A percentile compares a stretch with the other conserved stretches of the same genome.
Evolutionary conservation across 2,888 invertebrate genomes (phyloP).

Genomic region (Aphidius colemani): DNA sequence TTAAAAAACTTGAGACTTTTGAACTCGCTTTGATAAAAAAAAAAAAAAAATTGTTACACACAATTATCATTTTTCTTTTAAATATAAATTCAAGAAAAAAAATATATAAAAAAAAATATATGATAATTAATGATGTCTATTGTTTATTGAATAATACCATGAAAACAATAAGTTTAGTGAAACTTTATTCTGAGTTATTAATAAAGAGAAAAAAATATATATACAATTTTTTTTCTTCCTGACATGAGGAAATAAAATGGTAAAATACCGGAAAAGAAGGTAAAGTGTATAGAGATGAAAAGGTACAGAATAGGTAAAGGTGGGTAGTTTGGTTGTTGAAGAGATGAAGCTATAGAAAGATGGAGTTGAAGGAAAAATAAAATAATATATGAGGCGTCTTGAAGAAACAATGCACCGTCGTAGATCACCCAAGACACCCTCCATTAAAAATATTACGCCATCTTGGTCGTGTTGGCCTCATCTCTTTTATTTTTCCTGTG

Average conservation of each 20-base stretch:
- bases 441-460: conserved; percentile 60
- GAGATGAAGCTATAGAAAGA: conserved; percentile 15
- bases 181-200: neutral
- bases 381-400: conserved; percentile 55
- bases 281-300: conserved; percentile 8
- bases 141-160: too few relatives aligned
- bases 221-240: neutral
- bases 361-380: conserved; percentile 33
- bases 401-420: conserved; percentile 56
- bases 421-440: conserved; percentile 58
- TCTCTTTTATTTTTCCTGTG: conserved; percentile 10
- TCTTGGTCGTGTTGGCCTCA: conserved; percentile 46
- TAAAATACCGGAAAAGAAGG: conserved; percentile 10
- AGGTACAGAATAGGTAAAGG: neutral
- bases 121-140: too few relatives aligned
- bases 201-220: conserved; percentile 1
- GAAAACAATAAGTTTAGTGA: too few relatives aligned
- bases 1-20: too few relatives aligned
- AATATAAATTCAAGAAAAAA: neutral
- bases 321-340: conserved; percentile 1
- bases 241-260: conserved; percentile 20
- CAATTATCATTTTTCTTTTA: too few relatives aligned
- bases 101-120: conserved; percentile 11
- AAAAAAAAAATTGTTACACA: neutral
- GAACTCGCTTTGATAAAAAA: neutral